A percentile compares a stretch with the other conserved stretches of the same genome.
Evolutionary conservation across 2,888 invertebrate species (phyloP).

Genomic region (Phanerotoma sp.): DNA sequence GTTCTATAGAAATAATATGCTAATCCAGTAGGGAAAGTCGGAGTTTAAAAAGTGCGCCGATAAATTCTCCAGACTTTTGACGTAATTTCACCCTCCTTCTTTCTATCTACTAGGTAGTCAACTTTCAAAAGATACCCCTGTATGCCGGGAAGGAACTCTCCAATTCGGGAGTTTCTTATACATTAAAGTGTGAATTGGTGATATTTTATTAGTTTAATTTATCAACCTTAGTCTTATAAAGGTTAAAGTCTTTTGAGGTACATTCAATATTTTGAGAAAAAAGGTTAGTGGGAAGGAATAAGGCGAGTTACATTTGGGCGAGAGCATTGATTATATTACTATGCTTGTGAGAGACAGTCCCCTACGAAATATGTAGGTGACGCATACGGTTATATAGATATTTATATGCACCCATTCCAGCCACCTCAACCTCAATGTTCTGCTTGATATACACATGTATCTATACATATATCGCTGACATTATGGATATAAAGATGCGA

Average conservation of each 20-base stretch:
- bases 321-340: slow-evolving; percentile 6
- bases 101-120: slow-evolving; percentile 31
- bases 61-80: slow-evolving; percentile 57
- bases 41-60: slow-evolving; percentile 57
- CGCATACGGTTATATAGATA: slow-evolving; percentile 48
- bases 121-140: slow-evolving; percentile 47
- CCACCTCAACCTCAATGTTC: slow-evolving; percentile 24
- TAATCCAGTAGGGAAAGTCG: slow-evolving; percentile 51
- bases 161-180: not conserved
- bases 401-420: slow-evolving; percentile 50
- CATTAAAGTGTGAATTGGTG: slow-evolving; percentile 10
- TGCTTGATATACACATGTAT: slow-evolving; percentile 3
- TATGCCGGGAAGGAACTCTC: slow-evolving; percentile 2
- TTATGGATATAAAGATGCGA: slow-evolving; percentile 3
- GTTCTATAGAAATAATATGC: slow-evolving; percentile 56
- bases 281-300: too few relatives aligned
- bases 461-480: slow-evolving; percentile 5
- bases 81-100: slow-evolving; percentile 51
- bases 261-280: not conserved
- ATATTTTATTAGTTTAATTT: slow-evolving; percentile 15
- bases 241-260: not conserved
- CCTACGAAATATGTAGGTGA: slow-evolving; percentile 39
- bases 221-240: not conserved
- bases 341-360: not conserved
- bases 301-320: not conserved